Evolutionary conservation across 2,113 vertebrate genomes (phyloP).

Genomic region (Scytalopus superciliaris): DNA sequence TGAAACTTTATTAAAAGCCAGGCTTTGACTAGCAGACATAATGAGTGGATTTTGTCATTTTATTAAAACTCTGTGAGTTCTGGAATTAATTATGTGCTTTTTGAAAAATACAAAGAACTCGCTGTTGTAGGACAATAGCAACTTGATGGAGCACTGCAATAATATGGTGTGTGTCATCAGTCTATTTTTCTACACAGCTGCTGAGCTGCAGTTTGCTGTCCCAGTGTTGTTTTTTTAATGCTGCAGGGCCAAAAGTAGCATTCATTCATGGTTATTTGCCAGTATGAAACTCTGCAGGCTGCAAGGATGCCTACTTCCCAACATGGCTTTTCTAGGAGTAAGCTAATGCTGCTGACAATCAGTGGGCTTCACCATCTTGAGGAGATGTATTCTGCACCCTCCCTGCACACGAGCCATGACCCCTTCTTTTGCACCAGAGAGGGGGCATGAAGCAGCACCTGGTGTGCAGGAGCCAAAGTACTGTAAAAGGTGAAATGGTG

Average conservation of each 20-base stretch:
- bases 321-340: background rate
- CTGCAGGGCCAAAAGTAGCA: background rate
- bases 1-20: slow-evolving; percentile 27
- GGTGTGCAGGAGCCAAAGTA: background rate
- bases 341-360: background rate
- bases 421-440: background rate
- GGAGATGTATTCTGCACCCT: background rate
- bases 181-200: background rate
- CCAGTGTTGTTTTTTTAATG: background rate
- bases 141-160: background rate
- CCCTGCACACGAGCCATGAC: accelerated
- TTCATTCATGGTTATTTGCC: background rate
- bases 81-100: slow-evolving; percentile 26
- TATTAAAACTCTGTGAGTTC: background rate
- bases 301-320: background rate
- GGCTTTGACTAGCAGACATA: background rate
- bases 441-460: background rate
- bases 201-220: background rate
- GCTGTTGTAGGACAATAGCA: background rate
- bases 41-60: slow-evolving; percentile 11
- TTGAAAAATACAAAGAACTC: background rate
- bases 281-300: accelerated
- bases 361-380: background rate
- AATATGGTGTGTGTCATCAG: background rate
- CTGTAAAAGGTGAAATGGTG: background rate